Percentiles rank a stretch among this genome's conserved stretches.
These are phyloP conservation scores for Acanthosepion lycidas DNA, from an alignment of 2,888 invertebrate genomes.

Conservation along the genomic window DNA sequence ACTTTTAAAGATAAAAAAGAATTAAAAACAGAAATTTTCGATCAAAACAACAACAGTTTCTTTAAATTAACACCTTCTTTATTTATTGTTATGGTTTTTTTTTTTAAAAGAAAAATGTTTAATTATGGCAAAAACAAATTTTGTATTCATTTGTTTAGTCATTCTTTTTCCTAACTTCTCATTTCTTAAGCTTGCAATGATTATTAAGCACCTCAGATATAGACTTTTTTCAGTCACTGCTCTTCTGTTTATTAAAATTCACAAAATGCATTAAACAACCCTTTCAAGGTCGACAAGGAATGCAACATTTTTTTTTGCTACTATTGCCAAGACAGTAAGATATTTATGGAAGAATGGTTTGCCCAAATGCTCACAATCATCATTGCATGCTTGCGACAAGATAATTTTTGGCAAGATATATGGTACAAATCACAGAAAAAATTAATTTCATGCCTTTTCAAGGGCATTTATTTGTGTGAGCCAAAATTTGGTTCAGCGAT, in stretches of 20 bases:
- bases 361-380: too few relatives aligned
- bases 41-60: not conserved
- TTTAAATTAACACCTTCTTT: not conserved
- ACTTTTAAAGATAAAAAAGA: not conserved
- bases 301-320: not conserved
- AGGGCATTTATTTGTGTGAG: too few relatives aligned
- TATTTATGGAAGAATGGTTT: not conserved
- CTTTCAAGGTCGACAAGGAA: not conserved
- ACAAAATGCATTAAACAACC: not conserved
- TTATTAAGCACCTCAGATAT: not conserved
- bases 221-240: not conserved
- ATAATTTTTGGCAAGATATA: too few relatives aligned
- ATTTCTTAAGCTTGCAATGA: not conserved
- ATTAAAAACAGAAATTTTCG: not conserved
- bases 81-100: not conserved
- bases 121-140: not conserved
- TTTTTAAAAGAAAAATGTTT: not conserved
- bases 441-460: not conserved
- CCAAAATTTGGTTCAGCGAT: too few relatives aligned
- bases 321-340: not conserved
- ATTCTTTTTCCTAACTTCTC: not conserved
- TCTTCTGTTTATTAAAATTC: not conserved
- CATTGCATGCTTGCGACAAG: too few relatives aligned
- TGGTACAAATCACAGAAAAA: not conserved
- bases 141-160: not conserved